phyloP scores from a whole-genome alignment of 2,113 vertebrate genomes.

The Camelus dromedarius region DNA sequence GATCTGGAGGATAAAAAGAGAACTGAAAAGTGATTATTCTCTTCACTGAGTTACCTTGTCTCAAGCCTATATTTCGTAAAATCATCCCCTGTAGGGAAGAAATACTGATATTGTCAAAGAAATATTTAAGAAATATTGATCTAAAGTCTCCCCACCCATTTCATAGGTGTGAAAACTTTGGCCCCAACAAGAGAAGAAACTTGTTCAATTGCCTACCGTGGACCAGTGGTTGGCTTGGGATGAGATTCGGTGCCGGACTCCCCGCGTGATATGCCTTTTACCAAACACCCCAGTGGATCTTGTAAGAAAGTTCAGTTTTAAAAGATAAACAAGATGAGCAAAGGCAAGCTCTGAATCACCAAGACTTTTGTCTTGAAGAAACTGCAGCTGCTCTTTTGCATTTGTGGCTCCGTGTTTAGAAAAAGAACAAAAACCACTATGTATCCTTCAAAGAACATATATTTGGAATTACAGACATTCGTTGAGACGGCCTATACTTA shows the following conservation, averaged over 20 bases:
- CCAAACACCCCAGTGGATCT: neutral
- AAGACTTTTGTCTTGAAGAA: constrained; percentile 13
- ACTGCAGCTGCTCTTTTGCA: neutral
- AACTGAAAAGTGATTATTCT: neutral
- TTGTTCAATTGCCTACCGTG: neutral
- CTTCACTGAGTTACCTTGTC: neutral
- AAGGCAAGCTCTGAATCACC: neutral
- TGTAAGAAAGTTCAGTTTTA: neutral
- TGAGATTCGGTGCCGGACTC: neutral
- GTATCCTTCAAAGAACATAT: neutral
- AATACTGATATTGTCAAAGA: neutral
- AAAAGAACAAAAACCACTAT: neutral
- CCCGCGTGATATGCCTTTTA: fast-evolving
- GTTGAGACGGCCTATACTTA: neutral
- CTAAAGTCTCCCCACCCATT: neutral
- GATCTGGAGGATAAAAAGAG: neutral
- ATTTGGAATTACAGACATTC: constrained; percentile 43
- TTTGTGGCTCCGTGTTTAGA: constrained; percentile 27
- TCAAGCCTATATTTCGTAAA: neutral
- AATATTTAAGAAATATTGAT: neutral
- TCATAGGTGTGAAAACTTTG: neutral
- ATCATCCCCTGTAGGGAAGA: neutral
- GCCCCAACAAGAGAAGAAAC: neutral
- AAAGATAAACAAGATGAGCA: neutral
- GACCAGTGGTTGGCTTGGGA: neutral